Conservation (phyloP, 2,113 vertebrate species). For the Diadophis punctatus region DNA sequence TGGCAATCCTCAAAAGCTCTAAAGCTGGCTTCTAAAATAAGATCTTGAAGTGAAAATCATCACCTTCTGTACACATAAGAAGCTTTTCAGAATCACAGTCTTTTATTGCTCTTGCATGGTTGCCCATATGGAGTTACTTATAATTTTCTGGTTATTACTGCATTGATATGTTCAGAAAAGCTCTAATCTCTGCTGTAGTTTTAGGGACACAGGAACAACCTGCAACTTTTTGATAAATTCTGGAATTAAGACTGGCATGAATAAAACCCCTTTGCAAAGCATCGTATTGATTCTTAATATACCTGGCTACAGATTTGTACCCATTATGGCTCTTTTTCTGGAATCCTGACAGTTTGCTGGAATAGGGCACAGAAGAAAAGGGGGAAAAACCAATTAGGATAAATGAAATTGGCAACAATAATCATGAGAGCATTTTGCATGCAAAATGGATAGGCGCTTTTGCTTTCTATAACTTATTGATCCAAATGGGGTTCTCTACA, state of each 20-base stretch:
- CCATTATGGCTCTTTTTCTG: constrained; percentile 61
- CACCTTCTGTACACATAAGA: not conserved
- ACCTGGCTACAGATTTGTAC: constrained; percentile 65
- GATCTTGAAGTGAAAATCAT: not conserved
- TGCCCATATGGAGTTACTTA: not conserved
- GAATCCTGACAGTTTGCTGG: constrained; percentile 28
- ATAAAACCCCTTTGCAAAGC: too few species aligned
- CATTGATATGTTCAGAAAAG: not conserved
- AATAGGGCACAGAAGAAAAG: not conserved
- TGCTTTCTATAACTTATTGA: too few species aligned
- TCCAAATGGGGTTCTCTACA: not conserved
- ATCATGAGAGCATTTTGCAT: not conserved
- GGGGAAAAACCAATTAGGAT: not conserved
- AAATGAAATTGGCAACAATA: not conserved
- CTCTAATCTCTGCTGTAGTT: not conserved
- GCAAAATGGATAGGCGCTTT: too few species aligned
- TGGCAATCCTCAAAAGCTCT: not conserved
- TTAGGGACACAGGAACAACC: too few species aligned
- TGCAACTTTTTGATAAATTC: too few species aligned
- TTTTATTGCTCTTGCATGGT: not conserved
- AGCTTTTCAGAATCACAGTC: not conserved
- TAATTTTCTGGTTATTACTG: not conserved
- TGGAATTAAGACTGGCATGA: not conserved
- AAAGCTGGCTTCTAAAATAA: not conserved
- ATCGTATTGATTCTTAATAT: not conserved